A percentile compares a stretch with the other conserved stretches of the same genome.
These are phyloP conservation scores for Caranx ignobilis DNA, from an alignment of 2,113 vertebrate species.

Conservation along the genomic window DNA sequence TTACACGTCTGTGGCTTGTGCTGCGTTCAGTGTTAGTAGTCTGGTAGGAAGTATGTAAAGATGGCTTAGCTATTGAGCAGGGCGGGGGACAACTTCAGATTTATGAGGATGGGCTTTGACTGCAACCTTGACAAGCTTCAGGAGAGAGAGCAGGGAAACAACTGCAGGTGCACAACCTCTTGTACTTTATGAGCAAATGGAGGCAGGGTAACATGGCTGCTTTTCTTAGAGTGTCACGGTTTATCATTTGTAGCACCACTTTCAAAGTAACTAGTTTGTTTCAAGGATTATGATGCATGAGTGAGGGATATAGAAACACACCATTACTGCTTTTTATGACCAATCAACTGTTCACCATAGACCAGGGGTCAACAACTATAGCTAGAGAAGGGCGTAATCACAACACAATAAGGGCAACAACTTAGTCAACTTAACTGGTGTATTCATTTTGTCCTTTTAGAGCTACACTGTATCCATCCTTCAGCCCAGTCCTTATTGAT, in stretches of 20 bases:
- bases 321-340: not conserved
- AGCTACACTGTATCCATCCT: not conserved
- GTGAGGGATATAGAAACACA: not conserved
- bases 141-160: not conserved
- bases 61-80: not conserved
- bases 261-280: not conserved
- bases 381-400: not conserved
- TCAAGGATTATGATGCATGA: not conserved
- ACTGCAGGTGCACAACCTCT: not conserved
- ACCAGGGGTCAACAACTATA: too few relatives aligned
- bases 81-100: not conserved
- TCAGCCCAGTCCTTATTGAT: conserved; percentile 25
- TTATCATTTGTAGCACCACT: not conserved
- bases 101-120: not conserved
- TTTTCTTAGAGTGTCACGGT: not conserved
- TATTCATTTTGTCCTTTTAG: not conserved
- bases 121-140: conserved; percentile 7
- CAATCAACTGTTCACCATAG: not conserved
- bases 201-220: not conserved
- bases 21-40: not conserved
- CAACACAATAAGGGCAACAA: not conserved
- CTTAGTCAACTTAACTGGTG: too few relatives aligned
- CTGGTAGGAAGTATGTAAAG: conserved; percentile 3
- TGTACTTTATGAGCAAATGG: not conserved
- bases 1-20: not conserved